Evolutionary conservation across 2,113 vertebrate genomes (phyloP).

Genomic region (Corythaixoides concolor): DNA sequence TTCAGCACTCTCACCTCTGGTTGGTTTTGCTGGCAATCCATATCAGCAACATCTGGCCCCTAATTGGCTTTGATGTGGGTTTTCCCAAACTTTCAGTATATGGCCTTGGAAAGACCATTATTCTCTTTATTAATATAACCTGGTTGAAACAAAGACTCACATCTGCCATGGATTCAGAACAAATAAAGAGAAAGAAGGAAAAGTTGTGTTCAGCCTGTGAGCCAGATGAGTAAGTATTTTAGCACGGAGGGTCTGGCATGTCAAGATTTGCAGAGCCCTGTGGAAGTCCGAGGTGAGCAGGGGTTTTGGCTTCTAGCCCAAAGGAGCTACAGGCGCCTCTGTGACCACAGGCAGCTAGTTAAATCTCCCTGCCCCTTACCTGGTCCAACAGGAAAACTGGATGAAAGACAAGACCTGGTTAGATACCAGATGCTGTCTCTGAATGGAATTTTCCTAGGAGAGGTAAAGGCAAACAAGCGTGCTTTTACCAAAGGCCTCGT

Average conservation of each 20-base stretch:
- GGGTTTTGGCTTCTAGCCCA: neutral
- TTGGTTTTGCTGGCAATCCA: neutral
- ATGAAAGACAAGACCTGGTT: conserved; percentile 12
- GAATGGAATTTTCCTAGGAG: conserved; percentile 13
- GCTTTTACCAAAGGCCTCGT: neutral
- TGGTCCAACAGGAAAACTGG: conserved; percentile 8
- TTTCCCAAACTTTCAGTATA: neutral
- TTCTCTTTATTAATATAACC: conserved; percentile 12
- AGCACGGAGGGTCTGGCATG: neutral
- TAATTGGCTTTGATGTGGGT: neutral
- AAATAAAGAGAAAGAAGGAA: neutral
- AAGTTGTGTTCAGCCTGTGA: neutral
- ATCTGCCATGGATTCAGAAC: neutral
- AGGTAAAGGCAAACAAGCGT: neutral
- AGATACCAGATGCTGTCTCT: conserved; percentile 9
- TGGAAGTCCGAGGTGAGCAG: neutral
- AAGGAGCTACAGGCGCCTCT: neutral
- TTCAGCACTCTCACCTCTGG: neutral
- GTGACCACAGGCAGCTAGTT: neutral
- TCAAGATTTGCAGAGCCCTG: neutral
- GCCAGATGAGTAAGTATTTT: neutral
- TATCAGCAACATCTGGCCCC: neutral
- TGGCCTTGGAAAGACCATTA: neutral
- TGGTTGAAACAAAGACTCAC: neutral
- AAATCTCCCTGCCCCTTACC: neutral